These are phyloP conservation scores for Theristicus caerulescens DNA, from an alignment of 2,113 vertebrate genomes.

Conservation along the genomic window DNA sequence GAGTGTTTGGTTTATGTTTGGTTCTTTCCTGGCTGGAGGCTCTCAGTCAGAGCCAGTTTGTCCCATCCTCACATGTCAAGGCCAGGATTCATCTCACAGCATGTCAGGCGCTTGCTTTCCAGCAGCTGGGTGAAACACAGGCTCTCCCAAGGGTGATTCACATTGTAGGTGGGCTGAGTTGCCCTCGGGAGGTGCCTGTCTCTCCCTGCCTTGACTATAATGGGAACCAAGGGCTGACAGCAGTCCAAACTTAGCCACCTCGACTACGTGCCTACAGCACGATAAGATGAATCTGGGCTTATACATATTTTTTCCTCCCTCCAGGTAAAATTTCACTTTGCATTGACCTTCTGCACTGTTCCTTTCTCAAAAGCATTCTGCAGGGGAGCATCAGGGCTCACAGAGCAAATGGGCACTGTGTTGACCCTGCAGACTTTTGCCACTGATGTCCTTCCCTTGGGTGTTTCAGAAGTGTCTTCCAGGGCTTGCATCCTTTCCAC, in stretches of 20 bases:
- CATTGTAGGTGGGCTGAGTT: not conserved
- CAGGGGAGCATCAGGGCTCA: not conserved
- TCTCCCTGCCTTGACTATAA: not conserved
- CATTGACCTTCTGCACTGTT: slow-evolving; percentile 25
- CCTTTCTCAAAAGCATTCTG: slow-evolving; percentile 13
- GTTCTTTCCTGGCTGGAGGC: not conserved
- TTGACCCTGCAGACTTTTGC: not conserved
- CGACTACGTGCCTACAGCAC: not conserved
- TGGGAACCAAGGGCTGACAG: not conserved
- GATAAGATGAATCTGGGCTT: not conserved
- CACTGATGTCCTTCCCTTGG: not conserved
- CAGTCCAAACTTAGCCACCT: not conserved
- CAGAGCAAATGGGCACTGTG: not conserved
- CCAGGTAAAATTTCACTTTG: slow-evolving; percentile 49
- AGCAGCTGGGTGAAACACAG: not conserved
- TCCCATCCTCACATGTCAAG: not conserved
- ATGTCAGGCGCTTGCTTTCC: not conserved
- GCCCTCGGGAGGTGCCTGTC: not conserved
- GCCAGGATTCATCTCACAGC: not conserved
- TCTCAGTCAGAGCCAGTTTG: not conserved
- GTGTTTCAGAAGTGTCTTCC: not conserved
- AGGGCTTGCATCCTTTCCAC: not conserved
- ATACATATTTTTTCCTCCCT: slow-evolving; percentile 8
- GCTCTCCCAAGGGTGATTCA: not conserved
- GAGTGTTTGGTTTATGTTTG: not conserved